Conservation (phyloP, 2,113 vertebrate genomes). For the Chrysochloris asiatica region DNA sequence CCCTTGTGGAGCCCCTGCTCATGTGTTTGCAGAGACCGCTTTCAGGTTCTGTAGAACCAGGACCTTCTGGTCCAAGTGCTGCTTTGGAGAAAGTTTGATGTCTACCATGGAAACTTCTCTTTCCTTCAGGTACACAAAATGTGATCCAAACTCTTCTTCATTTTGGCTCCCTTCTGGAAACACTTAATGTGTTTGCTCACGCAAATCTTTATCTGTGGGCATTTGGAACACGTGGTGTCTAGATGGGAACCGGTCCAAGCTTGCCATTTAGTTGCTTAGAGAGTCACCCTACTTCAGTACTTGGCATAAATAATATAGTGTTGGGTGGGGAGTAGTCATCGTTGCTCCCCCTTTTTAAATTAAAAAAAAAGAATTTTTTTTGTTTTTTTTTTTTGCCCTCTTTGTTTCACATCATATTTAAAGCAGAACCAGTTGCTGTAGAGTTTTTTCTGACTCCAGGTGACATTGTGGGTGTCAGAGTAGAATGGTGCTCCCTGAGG, state of each 20-base stretch:
- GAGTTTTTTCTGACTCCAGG: not conserved
- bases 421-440: not conserved
- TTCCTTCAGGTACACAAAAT: not conserved
- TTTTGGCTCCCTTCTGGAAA: too few species aligned
- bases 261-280: too few species aligned
- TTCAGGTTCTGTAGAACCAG: not conserved
- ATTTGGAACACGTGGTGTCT: accelerated
- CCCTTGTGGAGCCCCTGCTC: not conserved
- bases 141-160: not conserved
- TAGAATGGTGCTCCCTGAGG: not conserved
- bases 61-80: not conserved
- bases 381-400: too few species aligned
- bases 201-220: accelerated
- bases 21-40: not conserved
- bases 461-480: not conserved
- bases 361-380: too few species aligned
- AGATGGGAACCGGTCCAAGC: too few species aligned
- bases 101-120: not conserved
- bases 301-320: too few species aligned
- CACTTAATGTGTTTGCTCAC: too few species aligned
- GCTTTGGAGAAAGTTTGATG: not conserved
- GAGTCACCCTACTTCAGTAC: too few species aligned
- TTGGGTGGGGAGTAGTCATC: too few species aligned
- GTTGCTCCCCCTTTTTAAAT: too few species aligned
- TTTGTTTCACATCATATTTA: not conserved